Conservation (phyloP, 2,113 vertebrate species). For the Nicator chloris region DNA sequence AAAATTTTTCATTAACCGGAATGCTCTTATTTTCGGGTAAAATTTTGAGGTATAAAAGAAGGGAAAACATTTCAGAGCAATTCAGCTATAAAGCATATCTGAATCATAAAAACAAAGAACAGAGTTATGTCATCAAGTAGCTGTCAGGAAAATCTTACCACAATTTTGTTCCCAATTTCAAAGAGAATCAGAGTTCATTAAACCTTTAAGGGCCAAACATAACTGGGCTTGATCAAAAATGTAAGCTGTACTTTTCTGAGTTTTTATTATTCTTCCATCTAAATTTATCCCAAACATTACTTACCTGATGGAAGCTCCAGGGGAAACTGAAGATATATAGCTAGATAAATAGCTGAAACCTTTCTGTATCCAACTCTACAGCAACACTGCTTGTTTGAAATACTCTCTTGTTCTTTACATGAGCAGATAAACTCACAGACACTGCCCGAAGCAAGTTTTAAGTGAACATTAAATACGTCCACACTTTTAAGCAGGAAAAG, state of each 20-base stretch:
- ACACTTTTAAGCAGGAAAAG: slow-evolving; percentile 15
- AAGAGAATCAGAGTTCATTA: not conserved
- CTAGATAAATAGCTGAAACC: not conserved
- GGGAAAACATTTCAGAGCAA: not conserved
- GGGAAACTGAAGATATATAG: not conserved
- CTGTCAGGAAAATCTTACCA: not conserved
- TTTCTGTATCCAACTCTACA: not conserved
- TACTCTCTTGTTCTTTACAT: not conserved
- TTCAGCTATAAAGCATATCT: not conserved
- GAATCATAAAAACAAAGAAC: not conserved
- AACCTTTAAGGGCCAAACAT: slow-evolving; percentile 3
- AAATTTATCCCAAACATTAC: not conserved
- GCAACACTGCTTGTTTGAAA: slow-evolving; percentile 29
- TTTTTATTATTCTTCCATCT: not conserved
- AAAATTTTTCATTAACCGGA: slow-evolving; percentile 33
- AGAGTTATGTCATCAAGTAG: not conserved
- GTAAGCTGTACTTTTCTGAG: not conserved
- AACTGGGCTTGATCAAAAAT: not conserved
- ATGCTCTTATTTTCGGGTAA: not conserved
- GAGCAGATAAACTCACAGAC: slow-evolving; percentile 38
- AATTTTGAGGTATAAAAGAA: not conserved
- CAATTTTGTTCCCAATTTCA: not conserved
- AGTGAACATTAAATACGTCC: slow-evolving; percentile 43
- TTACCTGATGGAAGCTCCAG: not conserved
- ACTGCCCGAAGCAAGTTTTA: slow-evolving; percentile 43